Percentiles rank a stretch among this genome's conserved stretches.
Conservation (phyloP, 2,113 vertebrate genomes). For the Pygoscelis antarcticus region DNA sequence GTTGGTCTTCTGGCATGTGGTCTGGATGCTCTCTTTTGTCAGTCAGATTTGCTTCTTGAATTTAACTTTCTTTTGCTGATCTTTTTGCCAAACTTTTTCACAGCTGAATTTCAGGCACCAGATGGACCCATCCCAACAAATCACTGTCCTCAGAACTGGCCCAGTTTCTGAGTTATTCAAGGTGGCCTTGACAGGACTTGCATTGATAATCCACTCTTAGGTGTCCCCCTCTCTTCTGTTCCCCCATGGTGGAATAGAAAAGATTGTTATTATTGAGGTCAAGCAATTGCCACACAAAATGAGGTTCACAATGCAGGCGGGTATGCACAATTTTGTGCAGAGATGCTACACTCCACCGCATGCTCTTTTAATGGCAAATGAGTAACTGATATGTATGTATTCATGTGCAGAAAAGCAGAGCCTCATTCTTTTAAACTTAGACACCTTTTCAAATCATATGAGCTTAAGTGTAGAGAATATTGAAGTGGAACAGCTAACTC, state of each 20-base stretch:
- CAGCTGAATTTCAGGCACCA: background rate
- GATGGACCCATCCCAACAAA: background rate
- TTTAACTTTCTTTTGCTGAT: background rate
- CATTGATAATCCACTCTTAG: background rate
- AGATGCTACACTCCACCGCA: background rate
- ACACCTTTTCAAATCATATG: background rate
- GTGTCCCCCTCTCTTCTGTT: background rate
- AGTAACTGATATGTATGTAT: background rate
- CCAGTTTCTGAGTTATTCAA: background rate
- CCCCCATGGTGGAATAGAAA: background rate
- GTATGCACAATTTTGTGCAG: background rate
- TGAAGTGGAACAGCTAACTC: background rate
- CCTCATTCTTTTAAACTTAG: background rate
- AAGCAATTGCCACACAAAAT: background rate
- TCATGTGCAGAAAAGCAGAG: background rate
- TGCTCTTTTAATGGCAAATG: background rate
- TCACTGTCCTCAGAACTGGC: background rate
- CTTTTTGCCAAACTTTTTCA: background rate
- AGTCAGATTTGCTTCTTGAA: background rate
- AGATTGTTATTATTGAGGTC: background rate
- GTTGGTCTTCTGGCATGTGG: constrained; percentile 15
- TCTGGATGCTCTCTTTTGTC: constrained; percentile 11
- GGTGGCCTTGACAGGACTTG: background rate
- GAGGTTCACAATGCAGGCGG: accelerated
- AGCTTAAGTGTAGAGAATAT: background rate